A percentile compares a stretch with the other conserved stretches of the same genome.
Conservation (phyloP, 2,797 vertebrate genomes). For the Karalla daura region DNA sequence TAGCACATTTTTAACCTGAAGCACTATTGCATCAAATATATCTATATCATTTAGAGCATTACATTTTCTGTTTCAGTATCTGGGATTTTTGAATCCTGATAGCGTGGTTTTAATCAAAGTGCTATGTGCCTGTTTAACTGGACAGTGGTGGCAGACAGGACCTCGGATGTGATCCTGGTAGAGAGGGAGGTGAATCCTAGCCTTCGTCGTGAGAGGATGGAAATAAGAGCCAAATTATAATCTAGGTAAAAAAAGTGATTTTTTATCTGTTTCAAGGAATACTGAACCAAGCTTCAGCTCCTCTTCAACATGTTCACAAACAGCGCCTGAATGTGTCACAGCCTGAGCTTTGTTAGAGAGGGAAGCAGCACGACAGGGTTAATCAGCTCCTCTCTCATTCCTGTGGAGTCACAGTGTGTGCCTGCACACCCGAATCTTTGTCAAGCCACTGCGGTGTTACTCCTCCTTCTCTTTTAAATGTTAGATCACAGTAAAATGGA, state of each 20-base stretch:
- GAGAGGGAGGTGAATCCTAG: too few species aligned
- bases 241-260: neutral
- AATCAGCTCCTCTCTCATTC: neutral
- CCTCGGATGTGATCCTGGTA: too few species aligned
- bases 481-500: neutral
- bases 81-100: too few species aligned
- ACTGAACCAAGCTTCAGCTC: neutral
- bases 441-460: neutral
- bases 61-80: too few species aligned
- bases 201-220: too few species aligned
- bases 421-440: neutral
- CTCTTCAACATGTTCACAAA: neutral
- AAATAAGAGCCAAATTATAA: too few species aligned
- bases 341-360: neutral
- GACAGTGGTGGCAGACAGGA: too few species aligned
- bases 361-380: neutral
- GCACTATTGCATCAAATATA: neutral
- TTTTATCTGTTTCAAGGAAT: neutral
- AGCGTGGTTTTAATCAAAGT: too few species aligned
- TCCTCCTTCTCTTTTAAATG: neutral
- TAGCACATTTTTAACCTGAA: slow-evolving; percentile 6
- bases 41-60: too few species aligned
- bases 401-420: neutral
- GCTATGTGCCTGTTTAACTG: too few species aligned
- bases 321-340: neutral